Evolutionary conservation across 2,888 invertebrate genomes (phyloP), one percentile per base, ranked within the genome.

Genomic region (Tolmerus cingulatus): DNA sequence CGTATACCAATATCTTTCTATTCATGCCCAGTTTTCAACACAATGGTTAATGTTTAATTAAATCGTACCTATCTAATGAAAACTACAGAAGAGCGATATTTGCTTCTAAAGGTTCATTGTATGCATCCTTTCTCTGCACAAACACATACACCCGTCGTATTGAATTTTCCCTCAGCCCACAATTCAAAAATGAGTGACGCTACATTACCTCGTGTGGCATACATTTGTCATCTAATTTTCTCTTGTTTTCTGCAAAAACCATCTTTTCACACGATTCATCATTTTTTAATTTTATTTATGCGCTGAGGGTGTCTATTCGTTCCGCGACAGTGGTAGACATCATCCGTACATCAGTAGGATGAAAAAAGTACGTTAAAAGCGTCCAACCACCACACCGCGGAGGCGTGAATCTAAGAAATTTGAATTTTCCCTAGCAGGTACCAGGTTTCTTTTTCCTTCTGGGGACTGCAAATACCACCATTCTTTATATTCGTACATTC

Each of bases 261-360:
- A 86, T 78, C 84, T 81, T 89, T 89, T 89, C 89, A 88, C 89
- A 89, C 89, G 89, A 89, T 89, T 89, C 89, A 89, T 89, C 89
- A 89, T 89, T 89, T 89, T 89, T 89, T 89, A 89, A 89, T 89
- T 89, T 89, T 89, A 89, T 89, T 89, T 89, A 89, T 89, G 89
- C 23, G 27, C 27, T 1, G 46, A 76, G 51, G 55, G 16, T 43
- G 78, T 40, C 78, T 78, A 43, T 78, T 43, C 7, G 37, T 37
- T 76, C 19, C 40, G 5, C 43, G 9, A 12, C 43, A 16, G n/a
- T 2, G 27, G 76, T n/a, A 77, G 34, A 77, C 77, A 77, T 78
- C 78, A 40, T 12, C 40, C 23, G 2, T 43, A 40, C 12, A 19
- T 23, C 55, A 51, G 55, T 12, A n/a, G 30, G 5, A 8, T 8